Conservation (phyloP, 2,113 vertebrate species). For the Gulo gulo region DNA sequence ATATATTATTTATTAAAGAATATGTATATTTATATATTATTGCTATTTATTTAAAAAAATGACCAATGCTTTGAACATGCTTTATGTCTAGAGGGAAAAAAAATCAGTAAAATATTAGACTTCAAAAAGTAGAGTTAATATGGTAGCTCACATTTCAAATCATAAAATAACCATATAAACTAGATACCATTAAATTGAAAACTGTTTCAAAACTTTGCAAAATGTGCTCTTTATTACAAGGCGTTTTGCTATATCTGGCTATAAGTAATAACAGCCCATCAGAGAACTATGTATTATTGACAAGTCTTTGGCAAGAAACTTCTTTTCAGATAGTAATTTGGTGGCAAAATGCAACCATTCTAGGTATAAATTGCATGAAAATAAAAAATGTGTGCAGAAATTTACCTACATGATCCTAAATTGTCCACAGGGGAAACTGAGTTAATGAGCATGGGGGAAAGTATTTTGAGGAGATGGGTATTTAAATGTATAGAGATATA, state of each 20-base stretch:
- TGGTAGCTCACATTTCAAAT: neutral
- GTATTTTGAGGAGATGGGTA: neutral
- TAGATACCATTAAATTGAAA: neutral
- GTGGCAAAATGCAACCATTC: neutral
- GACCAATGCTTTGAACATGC: neutral
- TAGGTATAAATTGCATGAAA: neutral
- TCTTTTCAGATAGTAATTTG: constrained; percentile 2
- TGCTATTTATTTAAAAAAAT: constrained; percentile 9
- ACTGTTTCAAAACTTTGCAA: neutral
- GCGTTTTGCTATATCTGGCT: neutral
- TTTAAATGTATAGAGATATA: constrained; percentile 22
- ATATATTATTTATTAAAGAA: neutral
- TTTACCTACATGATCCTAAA: neutral
- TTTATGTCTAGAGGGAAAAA: constrained; percentile 24
- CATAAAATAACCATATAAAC: neutral
- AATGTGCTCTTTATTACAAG: neutral
- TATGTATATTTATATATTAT: neutral
- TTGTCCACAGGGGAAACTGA: neutral
- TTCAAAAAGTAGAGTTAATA: neutral
- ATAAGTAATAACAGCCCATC: neutral
- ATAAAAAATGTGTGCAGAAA: constrained; percentile 18
- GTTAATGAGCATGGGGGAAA: neutral
- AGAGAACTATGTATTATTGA: neutral
- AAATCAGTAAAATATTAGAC: neutral
- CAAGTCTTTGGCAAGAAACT: neutral